Conservation (phyloP, 2,888 invertebrate genomes). For the Sinodicranocentrus sp. region DNA sequence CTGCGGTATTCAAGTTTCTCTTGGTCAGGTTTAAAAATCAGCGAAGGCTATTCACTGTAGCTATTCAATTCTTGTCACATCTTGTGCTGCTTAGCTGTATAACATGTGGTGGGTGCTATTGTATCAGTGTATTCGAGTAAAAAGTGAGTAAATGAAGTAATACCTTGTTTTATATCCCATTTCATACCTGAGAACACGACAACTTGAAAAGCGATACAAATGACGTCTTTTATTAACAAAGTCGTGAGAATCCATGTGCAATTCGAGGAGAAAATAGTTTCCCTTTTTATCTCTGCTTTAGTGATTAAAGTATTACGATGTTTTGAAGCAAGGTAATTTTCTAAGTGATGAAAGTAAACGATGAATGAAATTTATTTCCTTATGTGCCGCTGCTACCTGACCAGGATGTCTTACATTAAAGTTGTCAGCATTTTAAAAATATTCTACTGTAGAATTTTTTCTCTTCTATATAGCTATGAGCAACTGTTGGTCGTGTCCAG, state of each 20-base stretch:
- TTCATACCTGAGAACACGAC: background rate
- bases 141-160: constrained; percentile 8
- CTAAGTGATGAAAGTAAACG: constrained; percentile 11
- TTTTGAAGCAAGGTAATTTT: constrained; percentile 5
- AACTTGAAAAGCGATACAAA: background rate
- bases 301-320: too few species aligned
- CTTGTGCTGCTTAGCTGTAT: too few species aligned
- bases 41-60: background rate
- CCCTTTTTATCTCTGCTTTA: background rate
- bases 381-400: background rate
- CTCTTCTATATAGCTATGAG: too few species aligned
- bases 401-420: too few species aligned
- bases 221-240: background rate
- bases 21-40: constrained; percentile 51
- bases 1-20: constrained; percentile 63
- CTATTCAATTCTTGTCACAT: too few species aligned
- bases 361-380: background rate
- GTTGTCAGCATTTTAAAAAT: too few species aligned
- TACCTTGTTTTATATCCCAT: background rate
- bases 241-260: background rate
- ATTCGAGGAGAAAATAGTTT: constrained; percentile 10
- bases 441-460: too few species aligned
- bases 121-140: background rate
- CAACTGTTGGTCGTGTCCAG: constrained; percentile 15
- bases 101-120: too few species aligned